phyloP scores from a whole-genome alignment of 2,797 vertebrate species.

The Phataginus tricuspis region DNA sequence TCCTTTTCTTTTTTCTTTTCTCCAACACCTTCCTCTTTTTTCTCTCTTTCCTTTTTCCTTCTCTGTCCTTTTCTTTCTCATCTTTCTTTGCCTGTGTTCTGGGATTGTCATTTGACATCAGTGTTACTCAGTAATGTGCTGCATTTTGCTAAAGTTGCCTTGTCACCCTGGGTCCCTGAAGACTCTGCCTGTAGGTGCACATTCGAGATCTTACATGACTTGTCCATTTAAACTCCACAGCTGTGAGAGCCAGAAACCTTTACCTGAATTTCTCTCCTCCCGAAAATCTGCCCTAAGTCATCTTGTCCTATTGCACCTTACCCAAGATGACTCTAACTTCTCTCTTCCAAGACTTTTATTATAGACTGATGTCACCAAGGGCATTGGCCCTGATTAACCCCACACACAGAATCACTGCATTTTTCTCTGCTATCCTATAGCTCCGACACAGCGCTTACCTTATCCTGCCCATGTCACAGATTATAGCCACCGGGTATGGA shows the following conservation, averaged over 20 bases:
- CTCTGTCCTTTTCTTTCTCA: background rate
- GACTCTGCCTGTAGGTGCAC: background rate
- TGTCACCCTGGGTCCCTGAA: background rate
- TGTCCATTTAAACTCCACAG: background rate
- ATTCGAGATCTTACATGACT: background rate
- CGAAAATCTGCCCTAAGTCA: background rate
- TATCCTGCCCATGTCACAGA: accelerated
- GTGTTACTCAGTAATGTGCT: background rate
- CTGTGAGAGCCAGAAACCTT: background rate
- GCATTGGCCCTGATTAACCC: background rate
- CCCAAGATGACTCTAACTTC: background rate
- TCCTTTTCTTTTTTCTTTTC: background rate
- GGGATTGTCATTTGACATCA: background rate
- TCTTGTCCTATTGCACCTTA: background rate
- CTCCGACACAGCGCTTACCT: background rate
- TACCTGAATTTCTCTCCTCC: background rate
- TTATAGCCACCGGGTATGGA: accelerated
- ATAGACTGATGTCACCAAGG: accelerated
- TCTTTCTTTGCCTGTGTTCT: background rate
- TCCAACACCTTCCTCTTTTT: background rate
- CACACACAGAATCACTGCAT: background rate
- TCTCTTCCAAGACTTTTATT: background rate
- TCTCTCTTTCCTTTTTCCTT: background rate
- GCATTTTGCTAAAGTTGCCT: background rate
- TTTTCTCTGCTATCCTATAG: background rate